A percentile compares a stretch with the other conserved stretches of the same genome.
phyloP scores from a whole-genome alignment of 1,140 invertebrate species.

The Trypoxylus dichotomus region DNA sequence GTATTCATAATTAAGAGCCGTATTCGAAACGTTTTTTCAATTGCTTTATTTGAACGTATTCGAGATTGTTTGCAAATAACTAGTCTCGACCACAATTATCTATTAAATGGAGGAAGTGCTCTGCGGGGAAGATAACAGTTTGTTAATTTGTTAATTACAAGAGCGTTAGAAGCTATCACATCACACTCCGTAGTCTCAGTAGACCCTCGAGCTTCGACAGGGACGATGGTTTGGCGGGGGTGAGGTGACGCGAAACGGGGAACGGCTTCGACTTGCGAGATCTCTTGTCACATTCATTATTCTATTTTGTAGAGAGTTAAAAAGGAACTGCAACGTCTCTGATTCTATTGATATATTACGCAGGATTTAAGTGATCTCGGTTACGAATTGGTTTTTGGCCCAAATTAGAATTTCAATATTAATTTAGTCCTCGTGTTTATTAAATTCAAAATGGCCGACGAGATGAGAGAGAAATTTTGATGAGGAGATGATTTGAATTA shows the following conservation, averaged over 20 bases:
- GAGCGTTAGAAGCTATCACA: conserved; percentile 14
- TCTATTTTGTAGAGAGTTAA: conserved; percentile 31
- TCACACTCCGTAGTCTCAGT: not conserved
- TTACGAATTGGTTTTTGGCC: not conserved
- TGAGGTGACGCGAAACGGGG: not conserved
- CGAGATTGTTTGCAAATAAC: not conserved
- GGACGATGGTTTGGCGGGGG: not conserved
- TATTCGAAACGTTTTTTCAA: too few relatives aligned
- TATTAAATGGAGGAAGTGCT: not conserved
- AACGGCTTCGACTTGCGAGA: not conserved
- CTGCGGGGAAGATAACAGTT: not conserved
- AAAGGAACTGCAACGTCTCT: conserved; percentile 18
- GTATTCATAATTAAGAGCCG: too few relatives aligned
- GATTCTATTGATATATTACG: not conserved
- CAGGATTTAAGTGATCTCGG: conserved; percentile 29
- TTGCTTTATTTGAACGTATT: not conserved
- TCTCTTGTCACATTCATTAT: conserved; percentile 33
- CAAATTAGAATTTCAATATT: not conserved
- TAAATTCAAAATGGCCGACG: too few relatives aligned
- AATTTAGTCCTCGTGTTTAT: too few relatives aligned
- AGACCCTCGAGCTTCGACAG: not conserved
- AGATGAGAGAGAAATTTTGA: too few relatives aligned
- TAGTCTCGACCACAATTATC: not conserved
- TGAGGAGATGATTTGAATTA: too few relatives aligned
- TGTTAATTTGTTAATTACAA: conserved; percentile 22